phyloP scores from a whole-genome alignment of 1,140 invertebrate genomes.

The Diachasmimorpha longicaudata region DNA sequence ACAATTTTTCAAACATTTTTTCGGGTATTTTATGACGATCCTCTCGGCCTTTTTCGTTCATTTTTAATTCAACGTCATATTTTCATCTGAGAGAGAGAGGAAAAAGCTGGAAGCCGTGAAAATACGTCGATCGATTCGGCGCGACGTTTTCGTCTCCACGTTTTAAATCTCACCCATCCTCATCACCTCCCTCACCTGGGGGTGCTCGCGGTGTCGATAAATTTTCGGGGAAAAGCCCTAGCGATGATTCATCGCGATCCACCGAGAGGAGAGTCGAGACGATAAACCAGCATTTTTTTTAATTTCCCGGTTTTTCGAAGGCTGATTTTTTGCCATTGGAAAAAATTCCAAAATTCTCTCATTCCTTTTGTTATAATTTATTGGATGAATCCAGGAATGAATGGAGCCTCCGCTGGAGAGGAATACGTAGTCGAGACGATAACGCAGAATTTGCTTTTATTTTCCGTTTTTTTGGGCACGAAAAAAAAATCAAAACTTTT shows the following conservation, averaged over 20 bases:
- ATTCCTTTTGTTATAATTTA: too few relatives aligned
- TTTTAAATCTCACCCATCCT: constrained; percentile 21
- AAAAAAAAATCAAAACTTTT: too few relatives aligned
- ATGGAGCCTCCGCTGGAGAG: too few relatives aligned
- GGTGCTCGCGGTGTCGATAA: constrained; percentile 26
- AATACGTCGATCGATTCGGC: constrained; percentile 23
- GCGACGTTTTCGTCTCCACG: constrained; percentile 21
- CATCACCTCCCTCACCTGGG: not conserved
- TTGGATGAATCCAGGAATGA: too few relatives aligned
- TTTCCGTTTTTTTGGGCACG: too few relatives aligned
- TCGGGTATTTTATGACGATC: not conserved
- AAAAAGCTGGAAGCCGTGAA: constrained; percentile 21
- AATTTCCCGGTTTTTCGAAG: too few relatives aligned
- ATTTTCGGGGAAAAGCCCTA: constrained; percentile 34
- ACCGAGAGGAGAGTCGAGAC: not conserved
- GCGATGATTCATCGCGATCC: constrained; percentile 36
- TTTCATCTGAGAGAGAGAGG: constrained; percentile 10
- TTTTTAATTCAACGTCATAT: constrained; percentile 5
- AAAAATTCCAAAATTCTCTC: too few relatives aligned
- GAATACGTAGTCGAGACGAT: not conserved
- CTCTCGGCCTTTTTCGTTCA: not conserved
- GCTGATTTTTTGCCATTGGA: too few relatives aligned
- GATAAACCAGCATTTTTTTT: not conserved
- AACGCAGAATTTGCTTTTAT: not conserved
- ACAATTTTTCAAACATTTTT: not conserved